Evolutionary conservation across 2,888 invertebrate species (phyloP), one percentile per base, ranked within the genome.

Genomic region (Xanthia togata): DNA sequence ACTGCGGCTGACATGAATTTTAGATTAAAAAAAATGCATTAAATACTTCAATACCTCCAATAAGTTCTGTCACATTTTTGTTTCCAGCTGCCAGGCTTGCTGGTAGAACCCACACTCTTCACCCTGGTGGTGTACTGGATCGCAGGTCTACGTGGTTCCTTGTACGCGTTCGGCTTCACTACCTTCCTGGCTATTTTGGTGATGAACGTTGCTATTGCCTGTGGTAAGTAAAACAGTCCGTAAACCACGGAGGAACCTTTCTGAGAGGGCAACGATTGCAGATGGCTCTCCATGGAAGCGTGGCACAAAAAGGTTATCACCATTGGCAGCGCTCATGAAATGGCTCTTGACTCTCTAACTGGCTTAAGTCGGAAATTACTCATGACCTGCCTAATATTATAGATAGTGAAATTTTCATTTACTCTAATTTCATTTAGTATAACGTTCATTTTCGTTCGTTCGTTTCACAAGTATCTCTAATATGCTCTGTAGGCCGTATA

Each of bases 141-240:
- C 89, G 97, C 98, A 11, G 99, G 99, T n/a, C 95, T 99, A 14
- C 96, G 98, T 69, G 93, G 97, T 69, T 97, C 98, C 0, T 82
- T 97, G 20, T 97, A 97, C 91, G 98, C 98, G 14, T 98, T 98
- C 90, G 92, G 97, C 3, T 97, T 98, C 89, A 98, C 98, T 0
- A 95, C 97, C 47, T 93, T 98, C 79, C 96, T 98, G 35, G 96
- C 98, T n/a, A 97, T 98, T 81, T 93, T 98, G 86, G 98, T 98
- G 65, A 98, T 98, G 94, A 98, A 98, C 91, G 98, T 98, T 11
- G 98, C 99, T n/a, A 98, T 98, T 59, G 98, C 98, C 50, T 98
- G 98, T 92, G 99, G 98, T 98, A 94, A 96, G 95, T 75, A 17
- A 68, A 47, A 6, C 20, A 50, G 9, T 23, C 11, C 11, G 11